Conservation (phyloP, 2,888 invertebrate genomes). For the Tetragonisca angustula region DNA sequence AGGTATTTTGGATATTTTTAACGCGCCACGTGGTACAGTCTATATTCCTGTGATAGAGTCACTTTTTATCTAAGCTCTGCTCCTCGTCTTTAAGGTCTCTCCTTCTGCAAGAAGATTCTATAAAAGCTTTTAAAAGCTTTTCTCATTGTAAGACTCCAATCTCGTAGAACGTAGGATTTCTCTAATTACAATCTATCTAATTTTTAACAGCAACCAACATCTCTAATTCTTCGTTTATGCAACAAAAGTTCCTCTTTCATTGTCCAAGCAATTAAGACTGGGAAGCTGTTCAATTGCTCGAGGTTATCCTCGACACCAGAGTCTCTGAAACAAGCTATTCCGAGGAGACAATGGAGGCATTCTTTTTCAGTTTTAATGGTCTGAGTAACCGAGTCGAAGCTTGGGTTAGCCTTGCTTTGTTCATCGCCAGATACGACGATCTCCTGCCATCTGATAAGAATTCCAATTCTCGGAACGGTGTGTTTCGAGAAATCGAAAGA, state of each 20-base stretch:
- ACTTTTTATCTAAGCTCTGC: not conserved
- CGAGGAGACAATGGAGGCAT: not conserved
- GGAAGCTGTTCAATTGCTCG: not conserved
- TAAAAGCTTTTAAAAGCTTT: too few relatives aligned
- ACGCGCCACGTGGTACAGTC: not conserved
- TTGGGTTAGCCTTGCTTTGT: not conserved
- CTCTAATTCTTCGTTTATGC: not conserved
- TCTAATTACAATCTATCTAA: not conserved
- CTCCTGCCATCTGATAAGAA: constrained; percentile 4
- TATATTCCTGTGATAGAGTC: not conserved
- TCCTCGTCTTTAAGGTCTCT: not conserved
- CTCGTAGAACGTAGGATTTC: not conserved
- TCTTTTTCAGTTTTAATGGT: not conserved
- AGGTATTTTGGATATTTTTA: constrained; percentile 26
- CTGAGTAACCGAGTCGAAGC: too few relatives aligned
- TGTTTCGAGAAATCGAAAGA: not conserved
- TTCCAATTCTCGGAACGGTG: not conserved
- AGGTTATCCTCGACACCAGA: not conserved
- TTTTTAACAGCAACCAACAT: not conserved
- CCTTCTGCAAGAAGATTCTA: not conserved
- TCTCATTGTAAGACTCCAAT: too few relatives aligned
- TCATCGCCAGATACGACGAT: not conserved
- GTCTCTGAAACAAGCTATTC: not conserved
- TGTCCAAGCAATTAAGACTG: not conserved
- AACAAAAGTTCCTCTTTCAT: not conserved